These are phyloP conservation scores for Hippocampus abdominalis DNA, from an alignment of 2,113 vertebrate genomes.

Conservation along the genomic window DNA sequence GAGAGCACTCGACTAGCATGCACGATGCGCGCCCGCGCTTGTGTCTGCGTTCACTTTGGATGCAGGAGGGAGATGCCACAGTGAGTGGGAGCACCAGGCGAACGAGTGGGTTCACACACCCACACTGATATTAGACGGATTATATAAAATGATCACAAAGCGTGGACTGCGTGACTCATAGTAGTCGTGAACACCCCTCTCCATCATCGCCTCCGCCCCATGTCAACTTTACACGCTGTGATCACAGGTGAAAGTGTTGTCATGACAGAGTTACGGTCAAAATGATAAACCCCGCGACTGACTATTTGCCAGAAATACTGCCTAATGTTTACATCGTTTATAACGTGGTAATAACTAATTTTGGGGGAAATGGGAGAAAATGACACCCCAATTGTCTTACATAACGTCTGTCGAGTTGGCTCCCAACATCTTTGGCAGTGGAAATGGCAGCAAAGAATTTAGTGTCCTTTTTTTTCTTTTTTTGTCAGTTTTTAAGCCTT, in stretches of 20 bases:
- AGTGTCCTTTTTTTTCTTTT: too few species aligned
- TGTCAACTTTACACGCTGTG: not conserved
- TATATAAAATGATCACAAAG: slow-evolving; percentile 33
- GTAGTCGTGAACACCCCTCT: not conserved
- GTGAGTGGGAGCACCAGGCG: slow-evolving; percentile 55
- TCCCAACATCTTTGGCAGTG: too few species aligned
- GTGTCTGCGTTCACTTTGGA: slow-evolving; percentile 10
- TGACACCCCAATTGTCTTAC: too few species aligned
- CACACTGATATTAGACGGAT: slow-evolving; percentile 40
- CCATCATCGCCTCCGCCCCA: not conserved
- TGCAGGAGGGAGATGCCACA: slow-evolving; percentile 43
- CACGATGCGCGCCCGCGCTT: slow-evolving; percentile 1
- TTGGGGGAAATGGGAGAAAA: too few species aligned
- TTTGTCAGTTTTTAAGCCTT: not conserved
- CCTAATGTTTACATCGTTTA: not conserved
- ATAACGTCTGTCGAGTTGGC: too few species aligned
- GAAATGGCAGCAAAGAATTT: too few species aligned
- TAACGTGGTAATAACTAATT: not conserved
- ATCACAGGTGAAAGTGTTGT: not conserved
- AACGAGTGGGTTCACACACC: slow-evolving; percentile 50
- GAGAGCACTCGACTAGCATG: slow-evolving; percentile 23
- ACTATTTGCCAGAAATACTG: not conserved
- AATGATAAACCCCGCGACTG: not conserved
- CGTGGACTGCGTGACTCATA: slow-evolving; percentile 8
- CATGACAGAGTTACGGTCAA: not conserved